phyloP scores from a whole-genome alignment of 1,140 invertebrate species.

The Oryctes rhinoceros region DNA sequence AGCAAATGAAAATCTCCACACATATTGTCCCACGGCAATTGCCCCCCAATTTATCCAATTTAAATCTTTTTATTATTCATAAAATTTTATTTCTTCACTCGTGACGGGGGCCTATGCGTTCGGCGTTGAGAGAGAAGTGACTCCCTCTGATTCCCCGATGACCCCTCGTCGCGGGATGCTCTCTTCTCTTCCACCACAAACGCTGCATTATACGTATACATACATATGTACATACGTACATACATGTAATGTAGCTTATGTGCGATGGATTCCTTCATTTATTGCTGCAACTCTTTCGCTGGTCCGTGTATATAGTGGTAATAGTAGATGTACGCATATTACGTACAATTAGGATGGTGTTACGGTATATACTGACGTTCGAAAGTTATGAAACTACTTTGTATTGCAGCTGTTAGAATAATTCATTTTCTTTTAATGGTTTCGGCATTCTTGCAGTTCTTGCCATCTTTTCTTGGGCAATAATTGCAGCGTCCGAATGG shows the following conservation, averaged over 20 bases:
- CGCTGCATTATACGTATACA: neutral
- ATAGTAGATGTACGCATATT: neutral
- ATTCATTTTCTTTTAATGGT: too few relatives aligned
- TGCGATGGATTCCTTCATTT: neutral
- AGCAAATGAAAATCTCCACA: slow-evolving; percentile 55
- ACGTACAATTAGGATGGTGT: slow-evolving; percentile 13
- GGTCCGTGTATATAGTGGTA: neutral
- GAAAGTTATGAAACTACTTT: too few relatives aligned
- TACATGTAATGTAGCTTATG: neutral
- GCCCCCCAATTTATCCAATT: slow-evolving; percentile 57
- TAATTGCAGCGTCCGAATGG: too few relatives aligned
- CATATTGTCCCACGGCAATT: slow-evolving; percentile 56
- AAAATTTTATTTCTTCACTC: slow-evolving; percentile 54
- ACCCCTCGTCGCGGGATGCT: neutral
- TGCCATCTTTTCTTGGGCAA: too few relatives aligned
- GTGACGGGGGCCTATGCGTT: neutral
- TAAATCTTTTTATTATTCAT: slow-evolving; percentile 58
- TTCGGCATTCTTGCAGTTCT: too few relatives aligned
- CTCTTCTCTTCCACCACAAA: neutral
- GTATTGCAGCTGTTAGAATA: too few relatives aligned
- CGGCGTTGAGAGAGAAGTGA: too few relatives aligned
- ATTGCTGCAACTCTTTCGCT: neutral
- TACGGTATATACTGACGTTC: neutral
- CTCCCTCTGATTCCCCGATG: too few relatives aligned
- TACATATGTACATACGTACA: neutral